These are phyloP conservation scores for Cataglyphis livida DNA, from an alignment of 2,888 invertebrate genomes.

Conservation along the genomic window DNA sequence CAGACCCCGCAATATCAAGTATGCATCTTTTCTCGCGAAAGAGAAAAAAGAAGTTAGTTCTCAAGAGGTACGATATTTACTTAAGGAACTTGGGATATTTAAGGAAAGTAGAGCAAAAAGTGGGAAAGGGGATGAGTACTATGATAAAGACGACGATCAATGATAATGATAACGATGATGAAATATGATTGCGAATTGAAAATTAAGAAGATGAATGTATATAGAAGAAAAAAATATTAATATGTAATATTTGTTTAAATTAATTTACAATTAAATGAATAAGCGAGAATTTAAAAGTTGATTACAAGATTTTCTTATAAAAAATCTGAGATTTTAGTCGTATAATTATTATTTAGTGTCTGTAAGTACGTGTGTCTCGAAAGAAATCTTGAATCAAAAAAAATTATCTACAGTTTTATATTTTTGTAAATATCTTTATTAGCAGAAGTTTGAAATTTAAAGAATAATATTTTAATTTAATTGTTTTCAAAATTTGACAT, in stretches of 20 bases:
- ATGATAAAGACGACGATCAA: background rate
- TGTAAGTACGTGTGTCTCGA: background rate
- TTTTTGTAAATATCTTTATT: background rate
- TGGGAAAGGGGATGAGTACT: background rate
- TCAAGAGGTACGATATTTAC: slow-evolving; percentile 23
- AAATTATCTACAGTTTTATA: background rate
- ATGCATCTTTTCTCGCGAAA: slow-evolving; percentile 27
- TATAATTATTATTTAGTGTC: background rate
- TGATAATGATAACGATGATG: background rate
- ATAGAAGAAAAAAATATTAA: background rate
- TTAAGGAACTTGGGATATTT: slow-evolving; percentile 37
- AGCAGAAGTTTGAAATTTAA: too few species aligned
- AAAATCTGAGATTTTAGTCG: background rate
- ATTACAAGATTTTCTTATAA: background rate
- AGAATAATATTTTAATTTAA: background rate
- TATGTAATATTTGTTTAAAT: background rate
- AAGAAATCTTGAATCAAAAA: background rate
- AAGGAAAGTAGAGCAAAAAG: slow-evolving; percentile 5
- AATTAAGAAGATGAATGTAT: background rate
- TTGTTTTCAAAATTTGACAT: background rate
- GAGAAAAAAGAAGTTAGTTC: slow-evolving; percentile 30
- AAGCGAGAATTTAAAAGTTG: background rate
- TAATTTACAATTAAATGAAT: background rate
- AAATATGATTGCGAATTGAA: background rate
- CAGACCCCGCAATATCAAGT: slow-evolving; percentile 38